Evolutionary conservation across 2,113 vertebrate species (phyloP), one percentile per base, ranked within the genome.

Genomic region (Dipodomys stephensi): DNA sequence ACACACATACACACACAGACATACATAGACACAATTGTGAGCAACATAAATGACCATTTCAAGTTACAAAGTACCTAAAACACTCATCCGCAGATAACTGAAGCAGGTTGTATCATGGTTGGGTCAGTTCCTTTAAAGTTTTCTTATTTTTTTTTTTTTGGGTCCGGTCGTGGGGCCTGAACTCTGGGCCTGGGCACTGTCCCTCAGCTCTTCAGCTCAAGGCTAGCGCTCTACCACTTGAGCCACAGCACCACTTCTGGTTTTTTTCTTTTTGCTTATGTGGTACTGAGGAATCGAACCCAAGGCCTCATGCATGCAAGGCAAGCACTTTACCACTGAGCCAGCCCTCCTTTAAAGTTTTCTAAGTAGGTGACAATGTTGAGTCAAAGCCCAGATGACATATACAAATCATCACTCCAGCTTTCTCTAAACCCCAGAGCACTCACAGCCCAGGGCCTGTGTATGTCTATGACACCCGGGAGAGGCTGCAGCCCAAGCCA

Each of bases 381-480:
- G 12, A 49, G 2, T 11, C 49, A 35, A 90, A 57, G 72, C 20
- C 30, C 67, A 81, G 76, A 2, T 11, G 86, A 49, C 9, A 2
- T 0, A 18, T 12, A 30, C 57, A 82, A 46, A 67, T 73, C 28
- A 0, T n/a, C 65, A 7, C n/a, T 57, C 74, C 12, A 0, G 30
- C n/a, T 92, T 65, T 49, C 68, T 16, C 49, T 30, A 73, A 62
- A 53, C 65, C 22, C 19, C 27, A 32, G 10, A 65, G 69, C 1
- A 2, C 32, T 35, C 0, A 5, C 20, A 13, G n/a, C 2, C 11
- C 23, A 0, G 11, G 3, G 22, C 19, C 71, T 4, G 7, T 8
- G 11, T 12, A 46, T 53, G 15, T 22, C 19, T 16, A 18, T 0
- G 4, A 83, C 27, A 39, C 0, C 0, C 4, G 53, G 0, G 8